Evolutionary conservation across 2,888 invertebrate genomes (phyloP), one percentile per base, ranked within the genome.

Genomic region (Drosophila multiciliata): DNA sequence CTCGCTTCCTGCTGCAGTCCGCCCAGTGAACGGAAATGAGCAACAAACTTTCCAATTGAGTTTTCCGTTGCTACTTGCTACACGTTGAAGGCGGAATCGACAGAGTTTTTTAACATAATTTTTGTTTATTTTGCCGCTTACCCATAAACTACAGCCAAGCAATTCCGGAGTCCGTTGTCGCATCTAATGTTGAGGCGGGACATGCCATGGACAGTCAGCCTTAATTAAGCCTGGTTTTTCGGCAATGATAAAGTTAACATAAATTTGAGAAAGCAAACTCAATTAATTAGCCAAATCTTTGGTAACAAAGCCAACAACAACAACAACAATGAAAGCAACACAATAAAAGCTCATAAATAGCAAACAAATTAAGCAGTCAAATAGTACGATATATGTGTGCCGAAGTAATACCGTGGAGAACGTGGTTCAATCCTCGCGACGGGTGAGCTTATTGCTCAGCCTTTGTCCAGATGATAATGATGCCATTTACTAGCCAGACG

Each of bases 21-120:
- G 48, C 52, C 71, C 76, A 55, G 67, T 66, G 66, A 42, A 59
- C 87, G 84, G 84, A 84, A 87, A 81, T 80, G 89, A 83, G 82
- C 78, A 85, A 74, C 83, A 89, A 90, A 89, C 82, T 89, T 89
- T 90, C 73, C 76, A 89, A 89, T 90, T 89, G 89, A 90, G 89
- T 89, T 89, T 89, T 89, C 89, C 90, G 89, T 54, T 73, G 53
- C 59, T 71, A 79, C 67, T 54, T 65, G 33, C 38, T 66, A 29
- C 66, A 32, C 40, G 42, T 50, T 45, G 65, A 11, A 50, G 73
- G 63, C 66, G 70, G 59, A 52, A 64, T 71, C 75, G 73, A 71
- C 73, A 81, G 81, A 61, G 77, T 83, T 83, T 29, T 29, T 82
- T 60, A 75, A 75, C 71, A 82, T 83, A 74, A 87, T 84, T 79